phyloP scores from a whole-genome alignment of 2,113 vertebrate genomes.

The Atractosteus spatula region DNA sequence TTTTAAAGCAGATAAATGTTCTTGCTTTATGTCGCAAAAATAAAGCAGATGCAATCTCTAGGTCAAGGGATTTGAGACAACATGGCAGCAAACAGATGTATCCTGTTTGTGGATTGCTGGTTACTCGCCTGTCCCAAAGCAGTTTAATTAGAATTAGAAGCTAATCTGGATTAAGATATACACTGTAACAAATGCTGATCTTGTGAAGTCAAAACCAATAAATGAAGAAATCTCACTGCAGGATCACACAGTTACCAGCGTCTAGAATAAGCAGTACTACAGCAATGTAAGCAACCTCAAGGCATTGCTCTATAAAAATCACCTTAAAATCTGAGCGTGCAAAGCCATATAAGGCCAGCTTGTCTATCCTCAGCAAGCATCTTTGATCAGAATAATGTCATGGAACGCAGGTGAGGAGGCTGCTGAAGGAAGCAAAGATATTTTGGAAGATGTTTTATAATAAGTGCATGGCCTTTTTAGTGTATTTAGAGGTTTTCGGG shows the following conservation, averaged over 20 bases:
- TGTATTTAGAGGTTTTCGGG: no score
- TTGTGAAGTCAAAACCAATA: conserved; percentile 32
- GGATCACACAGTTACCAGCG: conserved; percentile 31
- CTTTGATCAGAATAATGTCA: conserved; percentile 1
- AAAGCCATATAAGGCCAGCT: background rate
- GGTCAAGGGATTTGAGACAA: conserved; percentile 33
- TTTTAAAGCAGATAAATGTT: conserved; percentile 19
- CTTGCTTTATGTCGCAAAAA: conserved; percentile 17
- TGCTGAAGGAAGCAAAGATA: no score
- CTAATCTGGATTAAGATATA: conserved; percentile 42
- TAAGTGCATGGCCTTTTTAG: no score
- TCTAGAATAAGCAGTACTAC: conserved; percentile 18
- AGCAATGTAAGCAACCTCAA: conserved; percentile 13
- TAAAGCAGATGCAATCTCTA: conserved; percentile 28
- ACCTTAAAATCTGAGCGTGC: conserved; percentile 19
- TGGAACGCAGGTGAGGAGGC: background rate
- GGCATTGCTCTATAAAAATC: conserved; percentile 11
- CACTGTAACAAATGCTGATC: conserved; percentile 33
- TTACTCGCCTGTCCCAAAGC: conserved; percentile 24
- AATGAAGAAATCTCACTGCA: conserved; percentile 34
- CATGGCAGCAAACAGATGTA: conserved; percentile 30
- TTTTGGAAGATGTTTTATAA: no score
- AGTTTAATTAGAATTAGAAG: conserved; percentile 51
- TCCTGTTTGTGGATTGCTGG: conserved; percentile 23
- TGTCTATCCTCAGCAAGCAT: background rate